phyloP scores from a whole-genome alignment of 1,140 invertebrate genomes.

The Cydia strobilella region DNA sequence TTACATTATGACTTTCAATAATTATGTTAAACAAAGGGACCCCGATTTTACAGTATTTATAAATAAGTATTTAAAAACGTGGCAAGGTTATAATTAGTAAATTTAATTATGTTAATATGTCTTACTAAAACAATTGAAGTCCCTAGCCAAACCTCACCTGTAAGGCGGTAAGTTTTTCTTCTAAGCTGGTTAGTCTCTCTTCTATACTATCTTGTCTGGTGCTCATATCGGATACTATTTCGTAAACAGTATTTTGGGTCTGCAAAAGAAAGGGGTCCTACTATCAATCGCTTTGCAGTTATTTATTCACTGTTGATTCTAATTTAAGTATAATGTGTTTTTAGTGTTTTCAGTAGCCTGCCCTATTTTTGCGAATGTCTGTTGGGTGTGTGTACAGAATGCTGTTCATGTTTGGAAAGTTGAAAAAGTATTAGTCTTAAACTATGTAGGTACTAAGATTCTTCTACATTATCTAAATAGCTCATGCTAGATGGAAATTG shows the following conservation, averaged over 20 bases:
- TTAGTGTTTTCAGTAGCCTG: conserved; percentile 47
- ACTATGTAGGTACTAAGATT: not conserved
- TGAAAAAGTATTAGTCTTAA: conserved; percentile 3
- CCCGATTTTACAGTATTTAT: no score
- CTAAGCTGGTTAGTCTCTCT: conserved; percentile 90
- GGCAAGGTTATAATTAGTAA: no score
- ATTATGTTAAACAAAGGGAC: no score
- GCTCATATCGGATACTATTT: conserved; percentile 98
- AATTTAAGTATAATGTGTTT: conserved; percentile 50
- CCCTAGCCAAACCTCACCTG: conserved; percentile 80
- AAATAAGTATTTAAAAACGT: no score
- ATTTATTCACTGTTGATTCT: conserved; percentile 59
- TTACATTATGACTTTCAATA: no score
- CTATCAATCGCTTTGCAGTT: conserved; percentile 79
- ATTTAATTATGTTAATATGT: no score
- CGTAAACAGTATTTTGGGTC: conserved; percentile 98
- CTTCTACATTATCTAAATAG: conserved; percentile 21
- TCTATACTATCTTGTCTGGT: conserved; percentile 94
- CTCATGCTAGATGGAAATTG: conserved; percentile 24
- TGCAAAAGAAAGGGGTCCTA: conserved; percentile 83
- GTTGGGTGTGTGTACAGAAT: not conserved
- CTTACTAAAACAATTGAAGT: not conserved
- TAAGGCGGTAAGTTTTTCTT: conserved; percentile 91
- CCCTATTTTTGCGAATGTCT: conserved; percentile 36
- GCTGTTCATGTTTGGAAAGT: not conserved